A percentile compares a stretch with the other conserved stretches of the same genome.
phyloP scores from a whole-genome alignment of 2,888 invertebrate genomes.

The Hypolimnas misippus region DNA sequence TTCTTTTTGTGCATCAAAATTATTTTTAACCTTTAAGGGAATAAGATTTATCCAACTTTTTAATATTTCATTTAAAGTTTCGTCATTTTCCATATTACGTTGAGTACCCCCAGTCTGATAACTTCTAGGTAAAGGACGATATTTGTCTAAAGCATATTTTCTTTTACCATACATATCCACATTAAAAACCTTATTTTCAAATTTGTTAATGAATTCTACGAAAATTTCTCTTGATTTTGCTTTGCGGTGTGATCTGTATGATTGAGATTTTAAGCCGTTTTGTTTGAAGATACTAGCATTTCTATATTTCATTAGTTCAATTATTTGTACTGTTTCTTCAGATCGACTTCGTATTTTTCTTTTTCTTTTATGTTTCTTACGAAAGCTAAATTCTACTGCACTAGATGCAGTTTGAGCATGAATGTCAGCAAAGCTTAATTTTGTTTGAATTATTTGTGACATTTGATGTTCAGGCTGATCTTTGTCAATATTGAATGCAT shows the following conservation, averaged over 20 bases:
- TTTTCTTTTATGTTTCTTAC: constrained; percentile 26
- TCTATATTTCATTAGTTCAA: constrained; percentile 44
- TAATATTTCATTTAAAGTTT: constrained; percentile 48
- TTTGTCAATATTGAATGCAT: constrained; percentile 1
- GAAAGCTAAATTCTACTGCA: constrained; percentile 18
- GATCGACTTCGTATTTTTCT: constrained; percentile 53
- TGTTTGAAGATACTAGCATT: constrained; percentile 49
- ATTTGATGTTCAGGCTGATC: constrained; percentile 3
- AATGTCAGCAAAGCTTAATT: constrained; percentile 15
- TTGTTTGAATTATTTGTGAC: constrained; percentile 13
- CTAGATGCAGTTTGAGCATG: constrained; percentile 30
- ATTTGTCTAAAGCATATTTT: not conserved
- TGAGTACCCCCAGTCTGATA: constrained; percentile 19
- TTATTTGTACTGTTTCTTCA: constrained; percentile 51
- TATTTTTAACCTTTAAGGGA: constrained; percentile 33
- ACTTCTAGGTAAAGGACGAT: constrained; percentile 41
- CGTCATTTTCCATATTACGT: constrained; percentile 44
- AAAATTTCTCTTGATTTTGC: constrained; percentile 16
- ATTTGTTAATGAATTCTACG: constrained; percentile 15
- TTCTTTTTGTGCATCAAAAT: constrained; percentile 25
- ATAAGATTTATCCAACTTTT: constrained; percentile 39
- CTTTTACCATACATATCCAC: not conserved
- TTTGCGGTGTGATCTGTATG: constrained; percentile 42
- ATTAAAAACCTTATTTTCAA: constrained; percentile 7
- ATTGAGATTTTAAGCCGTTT: constrained; percentile 31